Evolutionary conservation across 2,888 invertebrate species (phyloP).

Genomic region (Eupithecia centaureata): DNA sequence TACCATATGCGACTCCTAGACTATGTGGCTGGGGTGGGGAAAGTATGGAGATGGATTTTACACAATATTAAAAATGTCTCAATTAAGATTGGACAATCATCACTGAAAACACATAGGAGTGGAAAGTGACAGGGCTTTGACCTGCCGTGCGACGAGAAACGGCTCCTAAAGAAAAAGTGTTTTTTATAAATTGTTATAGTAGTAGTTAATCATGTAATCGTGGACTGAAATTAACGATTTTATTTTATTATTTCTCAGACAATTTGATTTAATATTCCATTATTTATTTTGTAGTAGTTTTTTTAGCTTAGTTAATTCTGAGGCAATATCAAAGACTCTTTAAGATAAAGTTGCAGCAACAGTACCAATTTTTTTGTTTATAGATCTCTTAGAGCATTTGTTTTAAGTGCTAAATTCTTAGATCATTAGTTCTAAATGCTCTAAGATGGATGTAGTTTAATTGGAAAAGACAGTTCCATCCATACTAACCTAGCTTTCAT

Average conservation of each 20-base stretch:
- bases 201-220: too few species aligned
- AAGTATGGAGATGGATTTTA: conserved; percentile 56
- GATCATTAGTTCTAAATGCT: too few species aligned
- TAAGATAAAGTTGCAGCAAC: not conserved
- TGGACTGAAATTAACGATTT: not conserved
- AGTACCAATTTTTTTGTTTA: not conserved
- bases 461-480: conserved; percentile 57
- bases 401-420: too few species aligned
- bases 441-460: too few species aligned
- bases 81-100: not conserved
- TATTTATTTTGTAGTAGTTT: not conserved
- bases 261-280: not conserved
- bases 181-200: not conserved
- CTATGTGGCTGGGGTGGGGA: conserved; percentile 49
- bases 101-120: not conserved
- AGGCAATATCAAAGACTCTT: not conserved
- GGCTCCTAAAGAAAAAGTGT: not conserved
- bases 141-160: not conserved
- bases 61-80: not conserved
- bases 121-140: not conserved
- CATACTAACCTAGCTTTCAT: conserved; percentile 51
- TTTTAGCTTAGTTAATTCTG: not conserved
- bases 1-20: conserved; percentile 81
- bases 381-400: too few species aligned
- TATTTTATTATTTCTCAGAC: too few species aligned